Percentiles rank a stretch among this genome's conserved stretches.
Conservation (phyloP, 2,113 vertebrate species). For the Cyanoliseus patagonus region DNA sequence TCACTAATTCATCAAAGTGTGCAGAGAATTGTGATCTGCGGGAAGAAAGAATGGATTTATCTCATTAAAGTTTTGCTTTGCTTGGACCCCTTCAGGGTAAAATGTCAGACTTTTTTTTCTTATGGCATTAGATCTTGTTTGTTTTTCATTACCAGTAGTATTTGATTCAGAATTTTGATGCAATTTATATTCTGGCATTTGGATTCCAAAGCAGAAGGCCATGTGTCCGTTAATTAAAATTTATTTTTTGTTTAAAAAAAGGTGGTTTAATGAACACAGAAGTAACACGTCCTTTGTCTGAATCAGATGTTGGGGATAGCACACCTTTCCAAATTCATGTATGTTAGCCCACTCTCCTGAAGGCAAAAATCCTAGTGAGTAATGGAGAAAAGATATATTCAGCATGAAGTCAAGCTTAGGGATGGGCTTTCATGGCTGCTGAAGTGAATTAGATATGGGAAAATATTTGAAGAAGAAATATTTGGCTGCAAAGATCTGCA, state of each 20-base stretch:
- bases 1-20: not conserved
- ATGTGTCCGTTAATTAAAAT: slow-evolving; percentile 11
- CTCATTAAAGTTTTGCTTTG: not conserved
- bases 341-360: not conserved
- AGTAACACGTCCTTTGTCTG: slow-evolving; percentile 26
- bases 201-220: not conserved
- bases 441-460: not conserved
- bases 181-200: slow-evolving; percentile 23
- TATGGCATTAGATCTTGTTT: slow-evolving; percentile 16
- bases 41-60: not conserved
- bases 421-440: not conserved
- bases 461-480: not conserved
- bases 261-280: slow-evolving; percentile 8
- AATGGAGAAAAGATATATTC: not conserved
- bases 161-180: not conserved
- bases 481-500: not conserved
- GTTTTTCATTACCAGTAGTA: slow-evolving; percentile 7
- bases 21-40: not conserved
- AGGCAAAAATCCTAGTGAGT: slow-evolving; percentile 3
- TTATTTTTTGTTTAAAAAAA: not conserved
- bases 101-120: not conserved
- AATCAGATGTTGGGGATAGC: slow-evolving; percentile 9
- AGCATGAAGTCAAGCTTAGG: not conserved
- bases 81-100: not conserved
- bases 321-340: slow-evolving; percentile 7